Evolutionary conservation across 2,888 invertebrate species (phyloP).

Genomic region (Pherbina coryleti): DNA sequence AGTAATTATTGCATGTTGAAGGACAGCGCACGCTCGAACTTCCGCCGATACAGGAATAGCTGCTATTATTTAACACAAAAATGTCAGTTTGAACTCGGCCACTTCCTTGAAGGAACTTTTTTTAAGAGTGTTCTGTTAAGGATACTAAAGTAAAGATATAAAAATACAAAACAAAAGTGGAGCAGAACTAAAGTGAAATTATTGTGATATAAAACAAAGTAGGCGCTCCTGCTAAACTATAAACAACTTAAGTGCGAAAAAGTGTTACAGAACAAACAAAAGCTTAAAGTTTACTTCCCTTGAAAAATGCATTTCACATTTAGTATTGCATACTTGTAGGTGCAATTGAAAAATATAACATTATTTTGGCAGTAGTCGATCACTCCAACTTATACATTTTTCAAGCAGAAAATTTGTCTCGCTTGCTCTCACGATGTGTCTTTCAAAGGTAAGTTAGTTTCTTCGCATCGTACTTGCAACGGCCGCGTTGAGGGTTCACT

Average conservation of each 20-base stretch:
- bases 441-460: background rate
- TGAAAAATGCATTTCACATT: background rate
- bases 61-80: background rate
- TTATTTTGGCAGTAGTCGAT: background rate
- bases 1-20: background rate
- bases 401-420: background rate
- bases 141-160: background rate
- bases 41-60: background rate
- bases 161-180: background rate
- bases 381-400: background rate
- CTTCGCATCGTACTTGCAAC: background rate
- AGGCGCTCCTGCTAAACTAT: background rate
- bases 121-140: background rate
- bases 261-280: background rate
- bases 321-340: constrained; percentile 37
- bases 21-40: background rate
- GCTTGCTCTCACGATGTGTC: background rate
- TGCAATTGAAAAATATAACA: constrained; percentile 29
- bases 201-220: background rate
- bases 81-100: background rate
- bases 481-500: background rate
- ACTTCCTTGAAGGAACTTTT: background rate
- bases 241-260: background rate
- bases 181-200: background rate
- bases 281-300: background rate